phyloP scores from a whole-genome alignment of 2,888 invertebrate species.

The Hirtodrosophila duncani region DNA sequence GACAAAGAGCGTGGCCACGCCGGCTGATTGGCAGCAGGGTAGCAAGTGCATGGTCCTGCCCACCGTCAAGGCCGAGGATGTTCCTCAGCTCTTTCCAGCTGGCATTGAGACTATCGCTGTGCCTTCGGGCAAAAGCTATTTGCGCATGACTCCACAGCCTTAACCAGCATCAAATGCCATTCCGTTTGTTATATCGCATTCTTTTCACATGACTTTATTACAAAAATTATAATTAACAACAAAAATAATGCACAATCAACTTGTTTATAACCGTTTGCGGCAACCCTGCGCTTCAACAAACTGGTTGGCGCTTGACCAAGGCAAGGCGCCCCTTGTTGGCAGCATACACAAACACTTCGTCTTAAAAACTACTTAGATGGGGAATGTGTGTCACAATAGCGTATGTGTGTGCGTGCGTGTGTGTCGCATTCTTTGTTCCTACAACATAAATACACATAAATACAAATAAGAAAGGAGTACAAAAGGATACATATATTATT shows the following conservation, averaged over 20 bases:
- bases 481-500: no score
- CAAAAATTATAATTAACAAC: slow-evolving; percentile 56
- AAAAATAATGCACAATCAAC: slow-evolving; percentile 41
- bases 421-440: slow-evolving; percentile 19
- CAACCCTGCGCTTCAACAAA: slow-evolving; percentile 13
- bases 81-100: slow-evolving; percentile 84
- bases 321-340: slow-evolving; percentile 33
- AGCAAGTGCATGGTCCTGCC: slow-evolving; percentile 95
- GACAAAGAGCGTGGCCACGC: slow-evolving; percentile 91
- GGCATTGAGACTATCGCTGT: slow-evolving; percentile 84
- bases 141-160: slow-evolving; percentile 83
- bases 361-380: slow-evolving; percentile 53
- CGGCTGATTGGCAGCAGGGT: slow-evolving; percentile 93
- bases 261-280: slow-evolving; percentile 50
- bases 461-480: slow-evolving; percentile 14
- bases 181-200: slow-evolving; percentile 19
- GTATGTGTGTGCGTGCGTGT: slow-evolving; percentile 7
- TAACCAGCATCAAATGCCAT: slow-evolving; percentile 7
- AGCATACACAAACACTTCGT: slow-evolving; percentile 31
- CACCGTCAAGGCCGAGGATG: slow-evolving; percentile 85
- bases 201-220: slow-evolving; percentile 53
- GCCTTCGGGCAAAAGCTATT: slow-evolving; percentile 92
- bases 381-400: slow-evolving; percentile 44
- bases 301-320: slow-evolving; percentile 19
- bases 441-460: slow-evolving; percentile 45